These are phyloP conservation scores for Rhyzopertha dominica DNA, from an alignment of 1,140 invertebrate species.

Conservation along the genomic window DNA sequence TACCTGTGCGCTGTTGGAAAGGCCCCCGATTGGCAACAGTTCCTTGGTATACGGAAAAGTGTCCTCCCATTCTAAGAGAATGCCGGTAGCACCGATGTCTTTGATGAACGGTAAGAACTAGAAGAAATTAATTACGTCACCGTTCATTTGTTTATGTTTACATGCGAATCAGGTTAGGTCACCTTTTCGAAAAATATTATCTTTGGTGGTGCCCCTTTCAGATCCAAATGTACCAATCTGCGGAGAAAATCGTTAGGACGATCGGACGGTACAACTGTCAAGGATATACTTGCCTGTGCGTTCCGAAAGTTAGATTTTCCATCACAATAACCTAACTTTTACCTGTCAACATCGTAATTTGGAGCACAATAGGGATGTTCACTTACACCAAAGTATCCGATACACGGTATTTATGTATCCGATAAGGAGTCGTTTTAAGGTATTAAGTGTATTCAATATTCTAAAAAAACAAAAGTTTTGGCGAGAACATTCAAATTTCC, in stretches of 20 bases:
- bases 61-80: conserved; percentile 90
- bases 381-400: too few species aligned
- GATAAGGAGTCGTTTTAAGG: too few species aligned
- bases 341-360: too few species aligned
- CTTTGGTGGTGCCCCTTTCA: conserved; percentile 72
- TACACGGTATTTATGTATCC: too few species aligned
- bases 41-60: conserved; percentile 79
- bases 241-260: too few species aligned
- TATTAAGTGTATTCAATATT: too few species aligned
- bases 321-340: too few species aligned
- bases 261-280: conserved; percentile 23
- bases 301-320: conserved; percentile 8
- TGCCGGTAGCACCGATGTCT: conserved; percentile 72
- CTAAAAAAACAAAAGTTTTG: too few species aligned
- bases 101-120: conserved; percentile 56
- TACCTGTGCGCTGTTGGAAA: conserved; percentile 39
- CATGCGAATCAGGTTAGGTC: conserved; percentile 17
- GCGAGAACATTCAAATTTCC: too few species aligned
- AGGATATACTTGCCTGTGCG: conserved; percentile 2
- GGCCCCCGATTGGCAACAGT: conserved; percentile 58
- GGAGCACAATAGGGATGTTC: too few species aligned
- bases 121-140: conserved; percentile 16
- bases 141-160: conserved; percentile 6
- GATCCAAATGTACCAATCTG: conserved; percentile 66
- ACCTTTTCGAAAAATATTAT: conserved; percentile 63